These are phyloP conservation scores for Acanthis flammea DNA, from an alignment of 2,797 vertebrate genomes.

Conservation along the genomic window DNA sequence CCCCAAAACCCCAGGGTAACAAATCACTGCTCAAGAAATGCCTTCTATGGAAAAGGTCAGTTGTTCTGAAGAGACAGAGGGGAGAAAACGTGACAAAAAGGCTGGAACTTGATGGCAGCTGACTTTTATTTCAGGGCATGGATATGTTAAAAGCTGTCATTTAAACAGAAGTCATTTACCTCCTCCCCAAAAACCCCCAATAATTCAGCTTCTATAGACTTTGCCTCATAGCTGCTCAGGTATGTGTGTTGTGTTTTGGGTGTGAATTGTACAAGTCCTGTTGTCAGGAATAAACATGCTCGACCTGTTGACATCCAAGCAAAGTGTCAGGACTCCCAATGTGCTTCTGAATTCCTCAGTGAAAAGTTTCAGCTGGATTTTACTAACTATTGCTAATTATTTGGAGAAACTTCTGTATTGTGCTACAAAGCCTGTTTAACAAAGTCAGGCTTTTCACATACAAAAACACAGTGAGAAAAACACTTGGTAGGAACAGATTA, in stretches of 20 bases:
- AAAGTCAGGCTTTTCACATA: not conserved
- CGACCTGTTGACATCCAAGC: not conserved
- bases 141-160: not conserved
- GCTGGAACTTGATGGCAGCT: not conserved
- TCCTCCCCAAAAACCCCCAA: not conserved
- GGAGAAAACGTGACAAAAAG: not conserved
- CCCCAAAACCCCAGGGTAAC: not conserved
- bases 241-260: not conserved
- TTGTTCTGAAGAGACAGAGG: not conserved
- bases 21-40: not conserved
- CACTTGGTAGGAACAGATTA: not conserved
- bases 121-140: not conserved
- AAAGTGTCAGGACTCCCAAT: not conserved
- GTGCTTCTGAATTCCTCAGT: not conserved
- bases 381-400: not conserved
- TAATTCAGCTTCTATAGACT: not conserved
- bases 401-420: not conserved
- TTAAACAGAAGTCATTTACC: not conserved
- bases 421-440: not conserved
- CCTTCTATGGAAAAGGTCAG: constrained; percentile 20
- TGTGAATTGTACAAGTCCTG: not conserved
- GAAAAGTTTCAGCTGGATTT: not conserved
- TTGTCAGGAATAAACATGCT: not conserved
- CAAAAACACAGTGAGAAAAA: not conserved
- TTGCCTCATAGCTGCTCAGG: not conserved